Base-by-base conservation (phyloP, 2,797 vertebrate species). In the Harpagifer antarcticus region DNA sequence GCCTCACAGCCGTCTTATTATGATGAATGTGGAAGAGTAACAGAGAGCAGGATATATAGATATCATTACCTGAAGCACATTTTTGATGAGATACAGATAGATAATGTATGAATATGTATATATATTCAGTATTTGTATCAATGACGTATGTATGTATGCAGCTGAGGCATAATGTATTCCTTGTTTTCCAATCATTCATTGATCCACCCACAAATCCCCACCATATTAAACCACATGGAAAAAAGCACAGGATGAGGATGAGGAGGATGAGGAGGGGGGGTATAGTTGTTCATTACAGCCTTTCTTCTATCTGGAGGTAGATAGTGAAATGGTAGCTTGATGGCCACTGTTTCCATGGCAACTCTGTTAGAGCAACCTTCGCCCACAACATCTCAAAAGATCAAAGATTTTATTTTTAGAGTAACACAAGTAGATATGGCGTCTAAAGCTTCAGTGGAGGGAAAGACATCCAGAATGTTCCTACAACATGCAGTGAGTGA, bases 261-360 rank as follows among this genome's bases (percentile, higher is more conserved):
- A 33, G 48, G 37, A 12, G 31, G 61, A 37, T 15, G 23, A 31
- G 17, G 14, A 12, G 47, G 48, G 31, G n/a, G 27, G 15, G 62
- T 49, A 72, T 67, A 85, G 79, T 74, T 83, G 83, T 89, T 91
- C 87, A 89, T 88, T 92, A 92, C 85, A 76, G 83, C 72, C 76
- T 84, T 88, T 88, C 81, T 89, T 92, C 81, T 87, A 73, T 85
- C 83, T 86, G 66, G 85, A 91, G 86, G 87, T 83, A 86, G 83
- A 89, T 76, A 53, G 82, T 49, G 62, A 82, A 90, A 85, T 74
- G 77, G 86, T 82, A 81, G 89, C 85, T 89, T 94, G 89, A 94
- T 91, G 89, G 89, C 86, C 72, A 67, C 88, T 93, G 95, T 95
- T 95, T 94, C 95, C 93, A 95, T 94, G 93, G 91, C 88, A 92